These are phyloP conservation scores for Listronotus oregonensis DNA, from an alignment of 1,140 invertebrate species.

Conservation along the genomic window DNA sequence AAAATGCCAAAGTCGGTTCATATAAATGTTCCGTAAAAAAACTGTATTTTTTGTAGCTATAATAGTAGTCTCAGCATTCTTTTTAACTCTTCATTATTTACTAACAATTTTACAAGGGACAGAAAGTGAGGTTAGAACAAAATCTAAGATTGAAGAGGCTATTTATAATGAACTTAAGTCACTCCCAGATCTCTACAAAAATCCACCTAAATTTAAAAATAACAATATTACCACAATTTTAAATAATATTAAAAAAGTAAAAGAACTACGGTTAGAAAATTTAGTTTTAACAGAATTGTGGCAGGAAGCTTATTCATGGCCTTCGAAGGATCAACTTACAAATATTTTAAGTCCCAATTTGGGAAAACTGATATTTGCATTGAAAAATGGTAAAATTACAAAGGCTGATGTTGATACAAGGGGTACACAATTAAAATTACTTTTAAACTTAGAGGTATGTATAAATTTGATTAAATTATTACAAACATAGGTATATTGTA, in stretches of 20 bases:
- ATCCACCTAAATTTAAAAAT: not conserved
- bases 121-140: constrained; percentile 5
- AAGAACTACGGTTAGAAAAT: constrained; percentile 2
- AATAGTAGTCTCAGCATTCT: constrained; percentile 29
- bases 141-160: constrained; percentile 12
- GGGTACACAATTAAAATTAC: constrained; percentile 90
- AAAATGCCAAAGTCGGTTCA: too few relatives aligned
- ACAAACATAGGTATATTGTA: too few relatives aligned
- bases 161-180: constrained; percentile 12
- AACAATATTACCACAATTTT: not conserved
- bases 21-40: constrained; percentile 41
- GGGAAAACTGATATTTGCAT: constrained; percentile 72
- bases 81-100: constrained; percentile 31
- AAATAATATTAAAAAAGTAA: not conserved
- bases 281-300: constrained; percentile 40
- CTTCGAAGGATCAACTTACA: constrained; percentile 40
- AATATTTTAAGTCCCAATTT: constrained; percentile 51
- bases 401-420: constrained; percentile 74
- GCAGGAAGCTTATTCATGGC: constrained; percentile 45
- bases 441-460: constrained; percentile 71
- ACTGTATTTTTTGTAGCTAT: constrained; percentile 27
- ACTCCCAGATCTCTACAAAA: not conserved
- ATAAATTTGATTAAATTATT: not conserved
- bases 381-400: constrained; percentile 72
- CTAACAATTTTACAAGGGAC: constrained; percentile 20